Evolutionary conservation across 1,140 invertebrate species (phyloP).

Genomic region (Trinorchestia longiramus): DNA sequence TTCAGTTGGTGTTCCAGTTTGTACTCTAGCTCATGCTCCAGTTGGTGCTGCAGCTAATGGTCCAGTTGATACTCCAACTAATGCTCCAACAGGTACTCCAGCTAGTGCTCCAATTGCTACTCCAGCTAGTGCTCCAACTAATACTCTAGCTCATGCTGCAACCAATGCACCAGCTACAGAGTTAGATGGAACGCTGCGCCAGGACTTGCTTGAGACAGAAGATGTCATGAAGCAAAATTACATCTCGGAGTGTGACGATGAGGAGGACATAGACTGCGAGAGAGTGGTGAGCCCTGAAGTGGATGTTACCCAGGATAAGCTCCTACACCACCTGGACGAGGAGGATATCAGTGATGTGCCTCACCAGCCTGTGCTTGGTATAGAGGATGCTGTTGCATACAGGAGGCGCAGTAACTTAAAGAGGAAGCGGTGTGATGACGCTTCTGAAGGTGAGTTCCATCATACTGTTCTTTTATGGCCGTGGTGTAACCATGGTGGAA

Average conservation of each 20-base stretch:
- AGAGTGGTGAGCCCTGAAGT: not conserved
- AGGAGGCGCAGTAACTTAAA: slow-evolving; percentile 72
- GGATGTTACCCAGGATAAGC: not conserved
- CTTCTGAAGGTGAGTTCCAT: slow-evolving; percentile 66
- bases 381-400: slow-evolving; percentile 62
- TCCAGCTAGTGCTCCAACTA: no score
- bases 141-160: not conserved
- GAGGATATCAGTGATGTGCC: slow-evolving; percentile 38
- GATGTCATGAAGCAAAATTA: not conserved
- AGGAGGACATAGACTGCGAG: slow-evolving; percentile 29
- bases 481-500: no score
- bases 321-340: not conserved
- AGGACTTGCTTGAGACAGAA: not conserved
- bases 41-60: not conserved
- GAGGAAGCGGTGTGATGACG: slow-evolving; percentile 69
- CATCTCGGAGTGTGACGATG: not conserved
- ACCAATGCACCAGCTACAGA: not conserved
- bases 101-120: no score
- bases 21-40: not conserved
- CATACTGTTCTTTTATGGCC: not conserved
- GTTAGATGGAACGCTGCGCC: not conserved
- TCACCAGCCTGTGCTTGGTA: not conserved
- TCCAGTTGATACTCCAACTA: not conserved
- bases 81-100: not conserved
- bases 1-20: not conserved